phyloP scores from a whole-genome alignment of 2,113 vertebrate genomes.

The Trachemys scripta region DNA sequence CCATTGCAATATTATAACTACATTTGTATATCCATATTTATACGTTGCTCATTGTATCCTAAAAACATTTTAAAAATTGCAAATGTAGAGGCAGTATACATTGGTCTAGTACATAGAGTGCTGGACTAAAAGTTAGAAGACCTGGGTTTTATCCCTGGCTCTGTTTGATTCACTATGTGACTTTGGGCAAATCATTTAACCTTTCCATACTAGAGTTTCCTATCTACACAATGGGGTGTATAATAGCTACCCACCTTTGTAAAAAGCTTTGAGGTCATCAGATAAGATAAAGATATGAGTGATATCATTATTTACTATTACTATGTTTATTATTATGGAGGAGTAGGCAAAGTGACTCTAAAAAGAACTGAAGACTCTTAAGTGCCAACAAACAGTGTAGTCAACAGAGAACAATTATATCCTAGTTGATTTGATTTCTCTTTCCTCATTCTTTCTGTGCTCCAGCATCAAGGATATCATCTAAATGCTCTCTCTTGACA shows the following conservation, averaged over 20 bases:
- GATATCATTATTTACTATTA: background rate
- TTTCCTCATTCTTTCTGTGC: background rate
- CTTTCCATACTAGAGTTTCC: background rate
- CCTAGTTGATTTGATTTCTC: background rate
- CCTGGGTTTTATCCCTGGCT: background rate
- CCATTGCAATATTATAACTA: background rate
- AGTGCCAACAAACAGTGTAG: background rate
- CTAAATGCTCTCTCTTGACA: background rate
- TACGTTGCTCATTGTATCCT: background rate
- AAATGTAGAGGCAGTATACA: background rate
- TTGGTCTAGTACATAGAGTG: background rate
- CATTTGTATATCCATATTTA: background rate
- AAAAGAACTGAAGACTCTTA: background rate
- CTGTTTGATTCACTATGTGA: background rate
- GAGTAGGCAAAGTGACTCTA: background rate
- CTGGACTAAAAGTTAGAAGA: background rate
- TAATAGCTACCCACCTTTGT: background rate
- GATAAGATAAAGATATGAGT: background rate
- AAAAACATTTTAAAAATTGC: background rate
- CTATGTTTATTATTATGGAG: background rate
- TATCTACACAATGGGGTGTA: background rate
- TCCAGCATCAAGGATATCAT: background rate
- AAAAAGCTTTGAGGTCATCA: background rate
- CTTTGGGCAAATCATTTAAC: background rate
- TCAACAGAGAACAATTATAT: background rate